A percentile compares a stretch with the other conserved stretches of the same genome.
Conservation (phyloP, 2,797 vertebrate genomes). For the Enteromius trimaculatus region DNA sequence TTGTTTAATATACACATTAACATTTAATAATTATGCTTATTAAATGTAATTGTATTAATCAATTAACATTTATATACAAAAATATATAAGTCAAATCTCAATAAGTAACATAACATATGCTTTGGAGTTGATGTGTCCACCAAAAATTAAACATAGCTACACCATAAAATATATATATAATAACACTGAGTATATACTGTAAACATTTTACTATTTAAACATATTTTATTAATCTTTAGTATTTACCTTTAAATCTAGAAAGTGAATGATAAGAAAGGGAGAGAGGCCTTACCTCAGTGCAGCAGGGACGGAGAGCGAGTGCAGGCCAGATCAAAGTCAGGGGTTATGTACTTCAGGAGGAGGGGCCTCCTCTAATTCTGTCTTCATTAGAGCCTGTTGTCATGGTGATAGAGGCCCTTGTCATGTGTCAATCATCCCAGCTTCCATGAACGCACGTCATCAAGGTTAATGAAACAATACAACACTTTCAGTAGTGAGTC, state of each 20-base stretch:
- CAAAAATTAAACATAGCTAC: background rate
- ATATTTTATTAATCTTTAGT: background rate
- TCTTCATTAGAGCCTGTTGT: slow-evolving; percentile 60
- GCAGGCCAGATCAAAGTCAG: slow-evolving; percentile 52
- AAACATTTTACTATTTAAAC: background rate
- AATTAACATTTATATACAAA: background rate
- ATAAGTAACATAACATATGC: background rate
- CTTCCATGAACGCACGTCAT: slow-evolving; percentile 58
- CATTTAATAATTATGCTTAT: background rate
- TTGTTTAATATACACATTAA: background rate
- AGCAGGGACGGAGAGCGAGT: slow-evolving; percentile 41
- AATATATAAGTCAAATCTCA: background rate
- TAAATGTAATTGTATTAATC: background rate
- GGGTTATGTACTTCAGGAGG: slow-evolving; percentile 69
- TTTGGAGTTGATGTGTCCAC: background rate
- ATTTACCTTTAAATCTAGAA: background rate
- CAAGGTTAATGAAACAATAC: slow-evolving; percentile 50
- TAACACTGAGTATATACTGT: background rate
- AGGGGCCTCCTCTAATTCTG: slow-evolving; percentile 57
- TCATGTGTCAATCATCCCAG: slow-evolving; percentile 35
- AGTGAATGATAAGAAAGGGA: slow-evolving; percentile 8
- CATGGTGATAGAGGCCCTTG: slow-evolving; percentile 54
- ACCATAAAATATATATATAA: background rate
- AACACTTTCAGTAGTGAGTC: slow-evolving; percentile 43
- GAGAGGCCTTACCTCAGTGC: slow-evolving; percentile 51